These are phyloP conservation scores for Dicerorhinus sumatrensis DNA, from an alignment of 2,113 vertebrate genomes.

Conservation along the genomic window DNA sequence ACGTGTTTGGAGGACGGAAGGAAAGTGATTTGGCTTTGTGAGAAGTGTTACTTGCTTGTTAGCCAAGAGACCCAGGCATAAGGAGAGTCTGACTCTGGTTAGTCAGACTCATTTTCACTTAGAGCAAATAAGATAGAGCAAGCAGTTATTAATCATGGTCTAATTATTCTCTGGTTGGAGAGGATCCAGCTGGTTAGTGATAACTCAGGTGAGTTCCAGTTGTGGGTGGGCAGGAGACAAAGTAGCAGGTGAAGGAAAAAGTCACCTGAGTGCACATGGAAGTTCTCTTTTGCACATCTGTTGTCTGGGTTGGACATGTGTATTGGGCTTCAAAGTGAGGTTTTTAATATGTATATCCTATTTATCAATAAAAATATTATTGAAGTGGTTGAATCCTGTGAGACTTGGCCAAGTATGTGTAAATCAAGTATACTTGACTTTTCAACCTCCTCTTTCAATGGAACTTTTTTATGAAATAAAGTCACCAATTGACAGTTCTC, in stretches of 20 bases:
- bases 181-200: background rate
- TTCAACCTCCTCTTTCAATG: conserved; percentile 80
- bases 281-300: conserved; percentile 64
- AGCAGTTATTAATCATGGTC: background rate
- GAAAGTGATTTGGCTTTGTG: conserved; percentile 4
- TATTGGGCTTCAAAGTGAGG: conserved; percentile 73
- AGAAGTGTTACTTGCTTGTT: background rate
- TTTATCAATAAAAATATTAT: conserved; percentile 65
- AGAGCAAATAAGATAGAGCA: background rate
- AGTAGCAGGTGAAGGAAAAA: background rate
- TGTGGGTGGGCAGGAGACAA: background rate
- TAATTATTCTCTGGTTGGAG: background rate
- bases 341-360: conserved; percentile 67
- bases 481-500: conserved; percentile 77
- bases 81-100: background rate
- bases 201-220: background rate
- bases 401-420: conserved; percentile 78
- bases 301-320: background rate
- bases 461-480: conserved; percentile 89
- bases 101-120: background rate
- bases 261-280: background rate
- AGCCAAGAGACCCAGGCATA: background rate
- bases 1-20: background rate
- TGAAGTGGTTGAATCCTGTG: conserved; percentile 71
- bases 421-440: conserved; percentile 82